phyloP scores from a whole-genome alignment of 2,113 vertebrate species.

The Columbina picui region DNA sequence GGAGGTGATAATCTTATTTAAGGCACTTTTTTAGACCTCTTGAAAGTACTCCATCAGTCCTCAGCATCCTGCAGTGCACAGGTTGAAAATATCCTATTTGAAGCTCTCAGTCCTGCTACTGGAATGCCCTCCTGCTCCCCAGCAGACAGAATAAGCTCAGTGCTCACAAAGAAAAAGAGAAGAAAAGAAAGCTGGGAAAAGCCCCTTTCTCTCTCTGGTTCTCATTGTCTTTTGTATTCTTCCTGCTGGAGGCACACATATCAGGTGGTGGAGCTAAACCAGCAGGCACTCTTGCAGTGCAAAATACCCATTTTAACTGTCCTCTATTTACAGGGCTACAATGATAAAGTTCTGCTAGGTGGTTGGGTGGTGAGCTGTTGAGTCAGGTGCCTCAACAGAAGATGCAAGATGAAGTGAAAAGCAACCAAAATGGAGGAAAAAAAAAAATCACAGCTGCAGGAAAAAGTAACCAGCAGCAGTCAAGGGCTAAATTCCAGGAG shows the following conservation, averaged over 20 bases:
- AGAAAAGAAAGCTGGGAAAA: background rate
- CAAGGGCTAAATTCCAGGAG: background rate
- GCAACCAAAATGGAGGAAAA: background rate
- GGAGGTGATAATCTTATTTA: background rate
- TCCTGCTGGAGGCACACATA: background rate
- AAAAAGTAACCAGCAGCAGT: background rate
- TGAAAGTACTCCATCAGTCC: background rate
- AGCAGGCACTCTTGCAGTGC: background rate
- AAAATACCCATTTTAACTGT: background rate
- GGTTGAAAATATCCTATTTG: background rate
- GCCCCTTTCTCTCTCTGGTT: background rate
- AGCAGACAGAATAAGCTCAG: background rate
- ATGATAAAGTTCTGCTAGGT: background rate
- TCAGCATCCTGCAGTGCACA: background rate
- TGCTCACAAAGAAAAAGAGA: background rate
- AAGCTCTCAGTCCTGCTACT: background rate
- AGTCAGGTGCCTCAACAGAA: background rate
- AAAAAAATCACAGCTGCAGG: background rate
- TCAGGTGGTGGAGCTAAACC: fast-evolving
- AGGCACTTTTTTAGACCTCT: background rate
- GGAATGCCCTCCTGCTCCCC: background rate
- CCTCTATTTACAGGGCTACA: background rate
- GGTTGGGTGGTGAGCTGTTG: background rate
- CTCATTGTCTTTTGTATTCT: background rate
- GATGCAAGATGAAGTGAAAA: background rate